These are phyloP conservation scores for Meriones psammophilus DNA, from an alignment of 2,797 vertebrate genomes.

Conservation along the genomic window DNA sequence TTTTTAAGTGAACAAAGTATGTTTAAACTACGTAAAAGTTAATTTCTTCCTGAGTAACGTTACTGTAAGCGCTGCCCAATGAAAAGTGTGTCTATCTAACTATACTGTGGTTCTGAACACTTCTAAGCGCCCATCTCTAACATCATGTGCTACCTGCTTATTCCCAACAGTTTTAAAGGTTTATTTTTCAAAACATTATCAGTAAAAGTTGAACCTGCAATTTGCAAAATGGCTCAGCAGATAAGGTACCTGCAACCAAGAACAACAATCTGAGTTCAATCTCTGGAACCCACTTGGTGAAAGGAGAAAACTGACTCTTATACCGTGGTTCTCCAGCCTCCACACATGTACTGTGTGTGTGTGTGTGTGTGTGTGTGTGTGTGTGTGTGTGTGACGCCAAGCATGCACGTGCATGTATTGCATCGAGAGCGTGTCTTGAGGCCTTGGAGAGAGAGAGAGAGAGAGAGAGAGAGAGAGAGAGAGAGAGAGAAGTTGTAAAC, in stretches of 20 bases:
- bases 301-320: background rate
- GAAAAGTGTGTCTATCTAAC: slow-evolving; percentile 22
- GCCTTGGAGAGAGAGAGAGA: no score
- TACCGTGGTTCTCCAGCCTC: background rate
- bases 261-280: background rate
- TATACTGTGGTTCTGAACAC: slow-evolving; percentile 14
- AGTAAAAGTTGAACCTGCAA: background rate
- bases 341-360: background rate
- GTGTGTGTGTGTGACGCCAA: no score
- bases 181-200: slow-evolving; percentile 43
- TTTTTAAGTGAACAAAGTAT: slow-evolving; percentile 54
- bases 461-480: no score
- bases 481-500: background rate
- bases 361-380: no score
- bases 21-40: slow-evolving; percentile 31
- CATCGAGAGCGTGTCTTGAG: no score
- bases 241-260: background rate
- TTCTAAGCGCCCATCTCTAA: slow-evolving; percentile 45
- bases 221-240: background rate
- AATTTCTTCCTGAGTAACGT: slow-evolving; percentile 29
- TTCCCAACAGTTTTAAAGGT: slow-evolving; percentile 39
- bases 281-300: background rate
- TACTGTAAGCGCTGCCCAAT: background rate
- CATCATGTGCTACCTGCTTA: slow-evolving; percentile 30
- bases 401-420: no score